Conservation (phyloP, 1,140 invertebrate genomes). For the Pectinophora gossypiella region DNA sequence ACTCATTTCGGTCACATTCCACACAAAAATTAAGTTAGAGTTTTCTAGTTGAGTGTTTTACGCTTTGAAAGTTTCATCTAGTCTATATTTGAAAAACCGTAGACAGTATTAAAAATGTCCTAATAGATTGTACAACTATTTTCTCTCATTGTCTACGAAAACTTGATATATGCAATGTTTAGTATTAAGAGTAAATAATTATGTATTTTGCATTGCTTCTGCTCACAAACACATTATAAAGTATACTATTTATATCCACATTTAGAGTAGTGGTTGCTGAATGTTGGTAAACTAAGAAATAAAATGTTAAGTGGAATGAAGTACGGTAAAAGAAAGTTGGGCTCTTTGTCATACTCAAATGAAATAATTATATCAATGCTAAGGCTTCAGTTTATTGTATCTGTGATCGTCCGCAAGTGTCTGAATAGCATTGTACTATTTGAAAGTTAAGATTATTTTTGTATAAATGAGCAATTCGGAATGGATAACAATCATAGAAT, state of each 20-base stretch:
- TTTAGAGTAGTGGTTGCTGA: too few species aligned
- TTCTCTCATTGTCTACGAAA: not conserved
- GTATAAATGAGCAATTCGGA: not conserved
- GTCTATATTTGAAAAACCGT: not conserved
- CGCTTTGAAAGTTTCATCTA: not conserved
- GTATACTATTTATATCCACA: too few species aligned
- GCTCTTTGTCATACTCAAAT: not conserved
- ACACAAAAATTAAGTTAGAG: conserved; percentile 47
- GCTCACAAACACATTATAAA: too few species aligned
- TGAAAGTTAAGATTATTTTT: conserved; percentile 4
- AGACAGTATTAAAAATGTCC: not conserved
- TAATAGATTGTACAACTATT: not conserved
- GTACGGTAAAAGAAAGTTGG: too few species aligned
- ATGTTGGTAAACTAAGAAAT: too few species aligned
- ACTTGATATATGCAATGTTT: not conserved
- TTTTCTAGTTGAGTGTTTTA: conserved; percentile 17
- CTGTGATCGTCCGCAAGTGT: conserved; percentile 11
- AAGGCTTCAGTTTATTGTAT: conserved; percentile 5
- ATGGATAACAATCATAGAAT: not conserved
- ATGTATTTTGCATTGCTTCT: too few species aligned
- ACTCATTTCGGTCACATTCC: conserved; percentile 49
- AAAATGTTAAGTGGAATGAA: too few species aligned
- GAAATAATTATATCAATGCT: not conserved
- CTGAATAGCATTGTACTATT: conserved; percentile 5
- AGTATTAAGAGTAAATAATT: not conserved